Base-by-base conservation (phyloP, 2,888 invertebrate species). In the Stenichneumon culpator region DNA sequence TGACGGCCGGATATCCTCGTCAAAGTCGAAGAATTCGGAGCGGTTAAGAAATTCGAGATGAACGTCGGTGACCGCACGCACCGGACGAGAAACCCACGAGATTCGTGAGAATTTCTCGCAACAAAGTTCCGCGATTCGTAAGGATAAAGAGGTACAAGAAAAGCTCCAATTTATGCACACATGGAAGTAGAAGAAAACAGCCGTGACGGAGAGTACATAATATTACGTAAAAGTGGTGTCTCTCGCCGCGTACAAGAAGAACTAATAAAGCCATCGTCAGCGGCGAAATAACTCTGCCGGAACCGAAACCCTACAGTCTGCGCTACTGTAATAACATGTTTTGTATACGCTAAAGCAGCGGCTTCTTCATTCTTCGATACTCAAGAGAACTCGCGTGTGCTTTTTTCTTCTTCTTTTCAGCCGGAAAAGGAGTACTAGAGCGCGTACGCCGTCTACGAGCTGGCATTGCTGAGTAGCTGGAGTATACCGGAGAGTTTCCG, bases 401-500 rank as follows among this genome's bases (percentile, higher is more conserved):
- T 16, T 63, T 16, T 67, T 36, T 50, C 22, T 50, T n/a, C 11
- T 19, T 65, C 32, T 7, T 16, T 52, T 67, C 77, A 54, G 54
- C 36, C 54, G 39, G 65, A 39, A 67, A 77, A 77, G 32, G 52
- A 7, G 32, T 28, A 11, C 65, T 36, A 16, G 25, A 39, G 22
- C 32, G 63, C 44, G 50, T 65, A 63, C 60, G 74, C 22, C 50
- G 36, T 50, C 50, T 60, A 47, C 28, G 74, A 63, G 44, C 14
- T 3, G 1, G 6, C 39, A n/a, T 16, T 36, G 39, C 39, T 6
- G 39, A 19, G 19, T 36, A 67, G 39, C 32, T 9, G 36, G 73
- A 50, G 63, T 81, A 50, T 73, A 77, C 78, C 69, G 77, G 69
- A n/a, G 78, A 81, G 69, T 82, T 84, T 84, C 84, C 84, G 84